These are phyloP conservation scores for Xerus inauris DNA, from an alignment of 2,113 vertebrate genomes.

Conservation along the genomic window DNA sequence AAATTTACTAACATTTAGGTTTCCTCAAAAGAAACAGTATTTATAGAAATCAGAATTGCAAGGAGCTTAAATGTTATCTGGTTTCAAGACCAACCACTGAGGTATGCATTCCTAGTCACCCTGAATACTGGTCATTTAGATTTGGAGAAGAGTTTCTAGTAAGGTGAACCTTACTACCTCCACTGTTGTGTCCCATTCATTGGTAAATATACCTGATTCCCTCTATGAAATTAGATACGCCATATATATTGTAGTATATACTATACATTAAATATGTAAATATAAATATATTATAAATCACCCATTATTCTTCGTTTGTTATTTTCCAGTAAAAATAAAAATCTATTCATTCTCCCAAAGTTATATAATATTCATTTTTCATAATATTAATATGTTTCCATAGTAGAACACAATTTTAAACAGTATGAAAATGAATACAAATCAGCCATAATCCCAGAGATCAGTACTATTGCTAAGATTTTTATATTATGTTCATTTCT, in stretches of 20 bases:
- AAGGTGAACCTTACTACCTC: background rate
- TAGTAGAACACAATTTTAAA: background rate
- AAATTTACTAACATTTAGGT: background rate
- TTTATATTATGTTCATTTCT: conserved; percentile 22
- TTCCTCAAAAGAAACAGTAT: background rate
- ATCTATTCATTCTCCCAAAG: background rate
- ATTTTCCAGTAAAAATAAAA: conserved; percentile 31
- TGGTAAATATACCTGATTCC: background rate
- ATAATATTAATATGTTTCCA: background rate
- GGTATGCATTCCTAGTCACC: background rate
- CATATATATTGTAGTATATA: background rate
- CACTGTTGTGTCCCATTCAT: background rate
- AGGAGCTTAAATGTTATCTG: background rate
- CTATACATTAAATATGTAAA: no score
- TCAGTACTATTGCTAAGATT: background rate
- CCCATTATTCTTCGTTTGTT: background rate
- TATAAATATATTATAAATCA: background rate
- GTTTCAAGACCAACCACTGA: background rate
- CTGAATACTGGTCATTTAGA: background rate
- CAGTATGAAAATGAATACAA: conserved; percentile 1
- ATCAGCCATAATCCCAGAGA: background rate
- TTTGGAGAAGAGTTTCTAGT: background rate
- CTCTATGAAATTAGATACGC: background rate
- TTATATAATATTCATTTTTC: conserved; percentile 3
- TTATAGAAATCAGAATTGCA: background rate